Evolutionary conservation across 2,113 vertebrate species (phyloP).

Genomic region (Periophthalmodon schlosseri): DNA sequence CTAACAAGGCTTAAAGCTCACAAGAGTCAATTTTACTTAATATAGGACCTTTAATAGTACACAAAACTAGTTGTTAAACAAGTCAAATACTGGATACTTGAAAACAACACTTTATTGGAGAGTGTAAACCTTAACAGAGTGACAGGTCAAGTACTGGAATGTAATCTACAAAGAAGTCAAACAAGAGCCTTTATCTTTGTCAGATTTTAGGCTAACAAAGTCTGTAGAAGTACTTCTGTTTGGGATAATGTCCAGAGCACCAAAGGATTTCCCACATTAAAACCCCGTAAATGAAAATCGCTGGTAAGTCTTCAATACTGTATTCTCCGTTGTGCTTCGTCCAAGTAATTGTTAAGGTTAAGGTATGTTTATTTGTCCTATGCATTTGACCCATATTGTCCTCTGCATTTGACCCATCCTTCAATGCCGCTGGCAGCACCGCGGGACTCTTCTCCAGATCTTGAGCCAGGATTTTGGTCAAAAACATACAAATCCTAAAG

Average conservation of each 20-base stretch:
- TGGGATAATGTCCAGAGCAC: neutral
- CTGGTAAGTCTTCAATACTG: neutral
- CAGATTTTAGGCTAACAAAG: neutral
- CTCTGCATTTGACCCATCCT: no score
- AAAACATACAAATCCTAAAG: neutral
- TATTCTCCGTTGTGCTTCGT: neutral
- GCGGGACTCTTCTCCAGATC: no score
- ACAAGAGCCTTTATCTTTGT: conserved; percentile 24
- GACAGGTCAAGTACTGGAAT: conserved; percentile 55
- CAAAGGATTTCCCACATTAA: conserved; percentile 1
- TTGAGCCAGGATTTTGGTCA: no score
- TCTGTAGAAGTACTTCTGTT: neutral
- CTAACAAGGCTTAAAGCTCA: no score
- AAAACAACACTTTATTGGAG: conserved; percentile 12
- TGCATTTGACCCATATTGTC: no score
- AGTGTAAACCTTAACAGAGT: neutral
- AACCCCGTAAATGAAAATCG: neutral
- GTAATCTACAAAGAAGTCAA: conserved; percentile 33
- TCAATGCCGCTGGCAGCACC: no score
- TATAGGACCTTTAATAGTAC: neutral
- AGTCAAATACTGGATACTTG: neutral
- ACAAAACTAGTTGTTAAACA: neutral
- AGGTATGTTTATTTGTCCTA: conserved; percentile 10
- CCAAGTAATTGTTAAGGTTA: conserved; percentile 26
- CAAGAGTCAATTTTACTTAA: no score